Evolutionary conservation across 1,140 invertebrate species (phyloP).

Genomic region (Caligus rogercresseyi): DNA sequence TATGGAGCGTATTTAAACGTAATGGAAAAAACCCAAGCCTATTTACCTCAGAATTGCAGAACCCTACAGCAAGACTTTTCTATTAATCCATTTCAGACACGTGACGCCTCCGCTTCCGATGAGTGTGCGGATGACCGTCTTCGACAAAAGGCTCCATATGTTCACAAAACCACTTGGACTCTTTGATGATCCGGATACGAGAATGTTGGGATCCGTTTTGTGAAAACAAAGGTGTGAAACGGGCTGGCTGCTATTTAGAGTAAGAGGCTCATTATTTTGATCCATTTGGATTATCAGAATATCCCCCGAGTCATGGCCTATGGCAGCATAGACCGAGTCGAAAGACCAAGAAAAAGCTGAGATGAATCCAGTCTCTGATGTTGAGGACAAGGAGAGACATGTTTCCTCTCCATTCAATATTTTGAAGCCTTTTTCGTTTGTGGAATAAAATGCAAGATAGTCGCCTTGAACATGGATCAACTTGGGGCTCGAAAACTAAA

Average conservation of each 20-base stretch:
- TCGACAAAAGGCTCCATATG: constrained; percentile 43
- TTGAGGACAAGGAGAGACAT: not conserved
- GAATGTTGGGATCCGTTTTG: not conserved
- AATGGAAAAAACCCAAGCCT: not conserved
- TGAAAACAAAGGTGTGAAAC: not conserved
- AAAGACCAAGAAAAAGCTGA: not conserved
- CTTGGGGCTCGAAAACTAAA: not conserved
- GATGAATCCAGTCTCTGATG: not conserved
- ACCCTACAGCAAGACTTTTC: constrained; percentile 32
- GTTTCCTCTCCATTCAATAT: not conserved
- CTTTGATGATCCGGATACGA: constrained; percentile 28
- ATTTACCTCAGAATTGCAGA: not conserved
- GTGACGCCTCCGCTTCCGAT: constrained; percentile 37
- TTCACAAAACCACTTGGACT: constrained; percentile 40
- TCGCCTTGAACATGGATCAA: not conserved
- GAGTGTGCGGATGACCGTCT: constrained; percentile 38
- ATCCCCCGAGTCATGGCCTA: not conserved
- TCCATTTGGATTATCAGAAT: not conserved
- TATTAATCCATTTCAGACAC: constrained; percentile 34
- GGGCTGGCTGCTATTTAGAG: not conserved
- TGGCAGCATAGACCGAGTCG: not conserved
- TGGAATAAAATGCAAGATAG: not conserved
- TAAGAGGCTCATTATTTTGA: not conserved
- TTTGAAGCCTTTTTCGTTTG: not conserved
- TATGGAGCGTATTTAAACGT: constrained; percentile 1